Conservation (phyloP, 2,888 invertebrate species). For the Myopa tessellatipennis region DNA sequence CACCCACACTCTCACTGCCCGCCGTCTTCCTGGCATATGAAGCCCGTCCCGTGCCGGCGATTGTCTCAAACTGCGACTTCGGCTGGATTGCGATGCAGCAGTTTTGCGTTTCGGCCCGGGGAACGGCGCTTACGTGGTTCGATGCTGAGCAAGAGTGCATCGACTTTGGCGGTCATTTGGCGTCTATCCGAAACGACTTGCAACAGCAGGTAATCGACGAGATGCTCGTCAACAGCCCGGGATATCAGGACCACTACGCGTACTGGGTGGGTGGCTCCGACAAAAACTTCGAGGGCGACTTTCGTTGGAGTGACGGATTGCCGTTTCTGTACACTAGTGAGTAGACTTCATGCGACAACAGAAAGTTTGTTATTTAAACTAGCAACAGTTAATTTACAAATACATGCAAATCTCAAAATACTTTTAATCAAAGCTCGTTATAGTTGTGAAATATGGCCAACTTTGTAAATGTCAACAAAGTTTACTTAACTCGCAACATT, state of each 20-base stretch:
- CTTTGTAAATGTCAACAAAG: neutral
- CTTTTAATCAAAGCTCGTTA: no score
- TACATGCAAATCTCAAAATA: no score
- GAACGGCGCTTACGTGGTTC: constrained; percentile 72
- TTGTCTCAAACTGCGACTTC: constrained; percentile 77
- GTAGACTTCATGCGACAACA: constrained; percentile 53
- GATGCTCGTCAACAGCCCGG: constrained; percentile 76
- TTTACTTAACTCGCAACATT: neutral
- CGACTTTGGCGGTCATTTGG: constrained; percentile 75
- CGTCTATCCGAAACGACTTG: constrained; percentile 74
- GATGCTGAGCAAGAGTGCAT: constrained; percentile 77
- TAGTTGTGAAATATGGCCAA: no score
- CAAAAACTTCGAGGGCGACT: constrained; percentile 80
- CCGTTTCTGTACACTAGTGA: constrained; percentile 82
- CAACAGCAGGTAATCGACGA: constrained; percentile 76
- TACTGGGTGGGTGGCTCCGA: constrained; percentile 88
- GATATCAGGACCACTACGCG: constrained; percentile 76
- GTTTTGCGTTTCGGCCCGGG: constrained; percentile 75
- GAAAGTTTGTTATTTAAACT: neutral
- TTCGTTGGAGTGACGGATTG: constrained; percentile 82
- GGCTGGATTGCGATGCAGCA: constrained; percentile 78
- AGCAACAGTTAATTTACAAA: no score
- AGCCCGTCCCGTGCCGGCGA: constrained; percentile 73
- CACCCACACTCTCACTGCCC: constrained; percentile 60
- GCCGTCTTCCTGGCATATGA: constrained; percentile 75